Evolutionary conservation across 2,888 invertebrate genomes (phyloP), one percentile per base, ranked within the genome.

Genomic region (Sphaerophoria taeniata): DNA sequence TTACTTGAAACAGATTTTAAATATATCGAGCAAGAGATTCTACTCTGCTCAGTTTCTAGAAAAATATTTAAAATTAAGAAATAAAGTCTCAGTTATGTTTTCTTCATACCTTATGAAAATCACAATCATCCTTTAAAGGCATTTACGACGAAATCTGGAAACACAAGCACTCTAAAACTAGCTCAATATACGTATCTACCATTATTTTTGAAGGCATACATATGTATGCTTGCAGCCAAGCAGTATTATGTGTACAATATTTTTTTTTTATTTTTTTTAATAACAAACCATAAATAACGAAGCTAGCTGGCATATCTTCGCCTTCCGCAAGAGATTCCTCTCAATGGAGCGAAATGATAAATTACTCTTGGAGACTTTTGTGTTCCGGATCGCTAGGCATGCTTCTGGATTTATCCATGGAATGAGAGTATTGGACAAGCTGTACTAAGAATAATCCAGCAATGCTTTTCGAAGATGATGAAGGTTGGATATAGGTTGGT

Each of bases 231-330:
- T 63, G 14, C 47, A 63, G 33, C 47, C 55, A 16, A 47, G 39
- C 51, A 76, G 49, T 65, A 76, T 4, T 61, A 77, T 88, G n/a
- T n/a, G n/a, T n/a, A n/a, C n/a, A n/a, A n/a, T n/a, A n/a, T n/a
- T n/a, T n/a, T n/a, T 78, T 88, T 87, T 78, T 88, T 87, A 51
- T 65, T 65, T 89, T 88, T 51, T 65, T 65, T 90, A 90, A 90
- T 89, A 90, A 90, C 89, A 90, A 90, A 90, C 90, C 90, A 90
- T 90, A 90, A 90, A 90, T 90, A 90, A 90, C 89, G 89, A 75
- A 80, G 84, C 80, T 84, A 80, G 80, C 80, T 84, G 79, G 79
- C 84, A 84, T 80, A 84, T 84, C 84, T 84, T 84, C 67, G 84
- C 84, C 80, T 84, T 84, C 84, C 84, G 80, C 84, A 84, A 80